Base-by-base conservation (phyloP, 2,888 invertebrate genomes). In the Tenthredo livida region DNA sequence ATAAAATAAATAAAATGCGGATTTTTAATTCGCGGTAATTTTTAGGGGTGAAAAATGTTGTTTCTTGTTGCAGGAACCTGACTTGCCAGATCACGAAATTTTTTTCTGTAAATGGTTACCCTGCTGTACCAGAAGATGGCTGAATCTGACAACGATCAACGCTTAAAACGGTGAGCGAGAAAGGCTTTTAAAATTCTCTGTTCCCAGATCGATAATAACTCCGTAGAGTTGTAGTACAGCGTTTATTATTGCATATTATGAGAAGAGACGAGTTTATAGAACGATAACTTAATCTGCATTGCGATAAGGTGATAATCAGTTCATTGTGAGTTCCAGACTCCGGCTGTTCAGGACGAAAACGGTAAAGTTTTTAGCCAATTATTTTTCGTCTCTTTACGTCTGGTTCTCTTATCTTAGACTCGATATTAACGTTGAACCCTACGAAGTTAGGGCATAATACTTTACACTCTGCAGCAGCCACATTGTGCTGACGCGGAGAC, bases 401-500 rank as follows among this genome's bases (percentile, higher is more conserved):
- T 7, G 7, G 7, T 54, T 54, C n/a, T 6, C 54, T 54, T n/a
- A 54, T 54, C 17, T 54, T 54, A n/a, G 0, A 7, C 54, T n/a
- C n/a, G 29, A 25, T 67, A 37, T 33, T 33, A 70, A 70, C 37
- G 37, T 37, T 17, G 2, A 4, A 70, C n/a, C 33, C 37, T 5
- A 17, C 17, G 21, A 25, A 21, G 10, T 25, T 61, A 12, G 21
- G 25, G 4, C 61, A 61, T 61, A 61, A 61, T 61, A 61, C 25
- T 61, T 70, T 37, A 73, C 25, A 61, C 25, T 21, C 61, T 21
- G 33, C 33, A 17, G 70, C 37, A 17, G 70, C 37, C 67, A 67
- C 67, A 67, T 67, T 67, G 29, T 73, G 72, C 72, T 73, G 72
- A 73, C 72, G 43, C 43, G n/a, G 43, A 43, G 40, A 73, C 72